Evolutionary conservation across 2,113 vertebrate genomes (phyloP), one percentile per base, ranked within the genome.

Genomic region (Oenanthe melanoleuca): DNA sequence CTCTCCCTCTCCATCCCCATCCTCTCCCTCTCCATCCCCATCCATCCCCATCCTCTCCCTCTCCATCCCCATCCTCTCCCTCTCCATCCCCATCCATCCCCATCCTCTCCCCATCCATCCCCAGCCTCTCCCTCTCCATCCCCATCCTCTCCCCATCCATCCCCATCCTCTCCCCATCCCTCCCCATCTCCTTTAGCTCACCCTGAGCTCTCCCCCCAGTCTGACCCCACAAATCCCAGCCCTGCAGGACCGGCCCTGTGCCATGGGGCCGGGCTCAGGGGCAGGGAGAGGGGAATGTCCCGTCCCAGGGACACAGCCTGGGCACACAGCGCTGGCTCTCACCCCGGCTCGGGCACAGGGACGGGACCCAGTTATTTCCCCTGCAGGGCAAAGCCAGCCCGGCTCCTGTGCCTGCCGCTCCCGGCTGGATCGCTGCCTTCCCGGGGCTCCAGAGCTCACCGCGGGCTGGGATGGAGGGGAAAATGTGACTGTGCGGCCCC

Each of bases 361-460:
- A 89, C 77, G 12, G 75, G 87, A 95, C 91, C 84, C 85, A 89
- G 64, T 71, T 92, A 18, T 78, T 94, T 78, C 91, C 77, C 83
- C 69, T 49, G 67, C 67, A 47, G 83, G 91, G 66, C 80, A 63
- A 9, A 95, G 80, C 75, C 92, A 65, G 11, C 55, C 28, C 73
- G 29, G 89, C 52, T 89, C 94, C 94, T 95, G 79, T 86, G 57
- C 88, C 57, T 65, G 10, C 37, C 2, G 3, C 60, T 64, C 80
- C 50, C 28, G 2, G 40, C 66, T 93, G 90, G 73, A 75, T 47
- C 1, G 1, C 15, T 18, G 93, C 93, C 70, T 95, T 89, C 49
- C 81, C 0, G 8, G 91, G 63, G 45, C 64, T 89, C 42, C 10
- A 12, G 64, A 70, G 71, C 73, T 83, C 79, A 7, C 6, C 24